Evolutionary conservation across 53 echinoderm and acorn worm genomes (phyloP).

Genomic region (Crossaster papposus): DNA sequence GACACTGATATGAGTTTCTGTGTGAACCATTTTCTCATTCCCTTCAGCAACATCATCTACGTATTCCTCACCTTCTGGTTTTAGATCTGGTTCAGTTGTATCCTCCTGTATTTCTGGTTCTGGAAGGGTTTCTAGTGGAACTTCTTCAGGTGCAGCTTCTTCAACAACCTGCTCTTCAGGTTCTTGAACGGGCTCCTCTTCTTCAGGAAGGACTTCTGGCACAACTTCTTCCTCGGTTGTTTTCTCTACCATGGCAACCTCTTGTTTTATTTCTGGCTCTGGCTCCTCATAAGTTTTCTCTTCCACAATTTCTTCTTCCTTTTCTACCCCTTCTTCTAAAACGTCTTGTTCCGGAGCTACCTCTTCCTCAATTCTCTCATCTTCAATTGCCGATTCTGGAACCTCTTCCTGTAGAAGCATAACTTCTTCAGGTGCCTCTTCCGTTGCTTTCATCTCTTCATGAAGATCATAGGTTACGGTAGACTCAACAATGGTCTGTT

Average conservation of each 20-base stretch:
- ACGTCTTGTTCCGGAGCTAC: background rate
- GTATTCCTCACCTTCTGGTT: constrained; percentile 5
- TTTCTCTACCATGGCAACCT: constrained; percentile 22
- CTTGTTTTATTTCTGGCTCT: constrained; percentile 29
- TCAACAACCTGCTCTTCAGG: background rate
- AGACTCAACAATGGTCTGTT: constrained; percentile 54
- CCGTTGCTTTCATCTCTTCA: constrained; percentile 35
- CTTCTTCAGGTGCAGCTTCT: background rate
- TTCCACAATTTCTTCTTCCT: constrained; percentile 34
- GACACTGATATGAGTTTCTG: constrained; percentile 42
- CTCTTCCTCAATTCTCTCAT: constrained; percentile 62
- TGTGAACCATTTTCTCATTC: constrained; percentile 17
- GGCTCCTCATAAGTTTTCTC: background rate
- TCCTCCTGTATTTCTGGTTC: background rate
- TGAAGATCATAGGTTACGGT: constrained; percentile 40
- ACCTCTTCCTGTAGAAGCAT: background rate
- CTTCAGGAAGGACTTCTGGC: background rate
- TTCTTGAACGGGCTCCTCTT: constrained; percentile 7
- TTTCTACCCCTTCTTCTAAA: constrained; percentile 50
- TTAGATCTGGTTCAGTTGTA: background rate
- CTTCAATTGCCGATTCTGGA: constrained; percentile 38
- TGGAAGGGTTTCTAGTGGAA: background rate
- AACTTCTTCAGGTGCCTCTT: constrained; percentile 20
- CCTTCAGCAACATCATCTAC: background rate
- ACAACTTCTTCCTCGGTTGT: constrained; percentile 19